Base-by-base conservation (phyloP, 2,888 invertebrate genomes). In the Priapulus caudatus region DNA sequence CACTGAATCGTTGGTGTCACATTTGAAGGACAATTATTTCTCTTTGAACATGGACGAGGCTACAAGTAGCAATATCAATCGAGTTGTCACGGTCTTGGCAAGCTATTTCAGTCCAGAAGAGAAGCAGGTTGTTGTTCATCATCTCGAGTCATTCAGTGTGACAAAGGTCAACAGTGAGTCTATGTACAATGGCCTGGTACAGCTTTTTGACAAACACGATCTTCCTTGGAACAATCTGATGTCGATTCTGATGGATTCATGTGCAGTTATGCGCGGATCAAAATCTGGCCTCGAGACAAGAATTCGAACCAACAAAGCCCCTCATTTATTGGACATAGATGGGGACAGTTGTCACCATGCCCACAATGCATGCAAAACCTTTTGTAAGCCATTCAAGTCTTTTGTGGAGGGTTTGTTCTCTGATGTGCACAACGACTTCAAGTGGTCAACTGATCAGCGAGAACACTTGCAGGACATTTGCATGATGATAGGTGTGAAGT, bases 271-370 rank as follows among this genome's bases (percentile, higher is more conserved):
- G 33, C 5, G 33, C 5, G 33, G 33, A 5, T 33, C 33, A 10
- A 33, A 33, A 33, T 10, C 10, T 33, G 33, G 33, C n/a, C 33
- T 33, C n/a, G 33, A 33, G n/a, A 5, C 5, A 33, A 5, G 33
- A 33, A 33, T 33, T n/a, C 33, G 33, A 33, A 5, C 33, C 10
- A 33, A 33, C 33, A 33, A 33, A n/a, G 33, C 33, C n/a, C 33
- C 33, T 33, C 33, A 33, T 33, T 33, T 33, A 2, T 45, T 52
- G 2, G 50, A 57, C 16, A 57, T 57, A 21, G 57, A 57, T 46
- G 57, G 56, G 2, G 57, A 57, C 33, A 45, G 52, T 10, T 57
- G 56, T 21, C 56, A 57, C 24, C 56, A 57, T 33, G 33, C 54
- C 10, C 56, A 57, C 47, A 57, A 57, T 45, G 48, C 45, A 20